These are phyloP conservation scores for Phoeniculus purpureus DNA, from an alignment of 2,797 vertebrate species.

Conservation along the genomic window DNA sequence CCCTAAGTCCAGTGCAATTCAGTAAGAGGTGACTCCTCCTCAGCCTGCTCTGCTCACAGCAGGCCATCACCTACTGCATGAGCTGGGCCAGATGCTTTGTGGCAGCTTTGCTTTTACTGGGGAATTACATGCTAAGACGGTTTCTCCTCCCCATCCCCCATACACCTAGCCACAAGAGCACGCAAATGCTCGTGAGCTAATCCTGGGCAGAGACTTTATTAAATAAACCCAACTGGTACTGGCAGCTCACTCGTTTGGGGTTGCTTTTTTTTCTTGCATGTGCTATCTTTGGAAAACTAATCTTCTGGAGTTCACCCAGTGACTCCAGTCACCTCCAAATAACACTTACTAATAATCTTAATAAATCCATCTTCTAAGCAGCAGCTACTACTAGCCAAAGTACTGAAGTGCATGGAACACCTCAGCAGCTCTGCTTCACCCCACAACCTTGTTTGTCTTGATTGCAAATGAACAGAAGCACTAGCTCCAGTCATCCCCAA, in stretches of 20 bases:
- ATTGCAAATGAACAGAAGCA: conserved; percentile 3
- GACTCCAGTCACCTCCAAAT: conserved; percentile 70
- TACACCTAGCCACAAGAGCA: conserved; percentile 28
- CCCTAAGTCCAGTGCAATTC: neutral
- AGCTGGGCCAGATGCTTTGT: neutral
- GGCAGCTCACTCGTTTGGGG: conserved; percentile 40
- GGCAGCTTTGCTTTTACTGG: conserved; percentile 32
- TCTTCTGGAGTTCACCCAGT: conserved; percentile 52
- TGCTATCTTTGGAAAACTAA: conserved; percentile 70
- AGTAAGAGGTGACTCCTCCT: conserved; percentile 41
- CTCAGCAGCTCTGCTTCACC: conserved; percentile 34
- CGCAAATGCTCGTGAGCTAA: conserved; percentile 50
- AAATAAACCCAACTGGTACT: conserved; percentile 52
- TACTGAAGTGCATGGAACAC: conserved; percentile 1
- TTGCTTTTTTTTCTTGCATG: conserved; percentile 29
- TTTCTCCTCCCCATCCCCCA: conserved; percentile 40
- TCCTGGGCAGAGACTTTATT: conserved; percentile 56
- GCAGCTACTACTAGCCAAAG: conserved; percentile 42
- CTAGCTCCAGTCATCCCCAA: neutral
- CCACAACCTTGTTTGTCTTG: conserved; percentile 8
- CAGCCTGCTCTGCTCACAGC: neutral
- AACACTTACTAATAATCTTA: conserved; percentile 64
- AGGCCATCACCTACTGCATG: neutral
- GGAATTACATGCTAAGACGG: conserved; percentile 39
- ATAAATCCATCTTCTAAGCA: conserved; percentile 63